Base-by-base conservation (phyloP, 2,888 invertebrate genomes). In the Thecocarcelia acutangulata region DNA sequence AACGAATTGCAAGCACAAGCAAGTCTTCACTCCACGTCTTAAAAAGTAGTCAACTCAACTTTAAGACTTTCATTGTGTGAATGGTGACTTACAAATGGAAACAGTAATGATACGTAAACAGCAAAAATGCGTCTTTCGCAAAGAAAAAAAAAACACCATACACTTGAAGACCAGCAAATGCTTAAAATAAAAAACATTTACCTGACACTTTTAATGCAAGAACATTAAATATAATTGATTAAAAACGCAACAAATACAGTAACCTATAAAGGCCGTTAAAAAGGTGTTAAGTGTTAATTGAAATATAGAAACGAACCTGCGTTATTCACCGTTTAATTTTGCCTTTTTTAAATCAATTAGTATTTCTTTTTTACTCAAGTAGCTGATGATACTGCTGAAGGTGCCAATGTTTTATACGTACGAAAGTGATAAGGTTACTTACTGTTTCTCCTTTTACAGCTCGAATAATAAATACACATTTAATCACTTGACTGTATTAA, bases 271-370 rank as follows among this genome's bases (percentile, higher is more conserved):
- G 28, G 5, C 52, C 66, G 37, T 68, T 15, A 19, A 50, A 48
- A 44, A 46, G 9, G 56, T n/a, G 6, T 37, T 15, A 44, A 13
- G 17, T 59, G 59, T 52, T 5, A 37, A 15, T 64, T 24, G 0
- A n/a, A 56, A 3, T 1, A 40, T 37, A n/a, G 28, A 48, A 17
- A 24, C 33, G n/a, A 19, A 28, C 13, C 61, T 52, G 52, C 42
- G 52, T 50, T 33, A 50, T 50, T 75, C 59, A 52, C 75, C 66
- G 42, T 59, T 75, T 59, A 68, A 46, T 52, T 33, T 52, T 42
- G 5, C 4, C 52, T 42, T 13, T 19, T 19, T 21, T 59, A 42
- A n/a, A n/a, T n/a, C n/a, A n/a, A n/a, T n/a, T n/a, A n/a, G n/a
- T 6, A 21, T 28, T 12, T 1, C 1, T 12, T 33, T 48, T 19